Evolutionary conservation across 2,888 invertebrate species (phyloP).

Genomic region (Protonemura montana): DNA sequence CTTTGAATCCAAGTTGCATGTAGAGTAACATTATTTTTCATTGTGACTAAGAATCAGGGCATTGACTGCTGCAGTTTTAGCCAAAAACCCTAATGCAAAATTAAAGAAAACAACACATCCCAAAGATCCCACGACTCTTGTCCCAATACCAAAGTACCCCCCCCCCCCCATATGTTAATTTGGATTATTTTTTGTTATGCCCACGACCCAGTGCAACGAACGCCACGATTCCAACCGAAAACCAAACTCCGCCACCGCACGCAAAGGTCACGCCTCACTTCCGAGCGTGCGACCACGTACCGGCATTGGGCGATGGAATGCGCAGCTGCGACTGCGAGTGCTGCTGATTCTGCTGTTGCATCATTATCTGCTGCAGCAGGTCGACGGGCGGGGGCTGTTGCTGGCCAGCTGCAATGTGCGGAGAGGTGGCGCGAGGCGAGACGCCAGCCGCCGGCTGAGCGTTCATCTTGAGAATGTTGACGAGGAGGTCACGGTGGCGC

Average conservation of each 20-base stretch:
- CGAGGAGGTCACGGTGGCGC: constrained; percentile 75
- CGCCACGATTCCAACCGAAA: neutral
- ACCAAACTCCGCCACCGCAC: neutral
- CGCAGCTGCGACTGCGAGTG: constrained; percentile 64
- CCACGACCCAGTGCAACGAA: neutral
- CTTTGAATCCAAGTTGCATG: no score
- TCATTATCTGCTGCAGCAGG: constrained; percentile 60
- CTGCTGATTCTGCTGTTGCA: constrained; percentile 59
- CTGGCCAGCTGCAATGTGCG: constrained; percentile 54
- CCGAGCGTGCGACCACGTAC: constrained; percentile 57
- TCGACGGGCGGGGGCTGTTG: constrained; percentile 49
- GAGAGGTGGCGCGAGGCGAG: constrained; percentile 53
- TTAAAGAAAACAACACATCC: no score
- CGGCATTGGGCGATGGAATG: constrained; percentile 69
- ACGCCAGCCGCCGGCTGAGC: constrained; percentile 55
- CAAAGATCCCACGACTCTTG: no score
- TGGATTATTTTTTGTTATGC: no score
- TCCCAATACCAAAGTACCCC: no score
- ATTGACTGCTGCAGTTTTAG: no score
- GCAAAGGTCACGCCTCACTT: no score
- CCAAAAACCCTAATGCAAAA: no score
- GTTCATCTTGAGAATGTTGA: constrained; percentile 65
- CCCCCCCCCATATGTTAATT: no score
- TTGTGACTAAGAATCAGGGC: no score
- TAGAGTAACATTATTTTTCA: no score